Base-by-base conservation (phyloP, 2,888 invertebrate genomes). In the Mayetiola destructor region DNA sequence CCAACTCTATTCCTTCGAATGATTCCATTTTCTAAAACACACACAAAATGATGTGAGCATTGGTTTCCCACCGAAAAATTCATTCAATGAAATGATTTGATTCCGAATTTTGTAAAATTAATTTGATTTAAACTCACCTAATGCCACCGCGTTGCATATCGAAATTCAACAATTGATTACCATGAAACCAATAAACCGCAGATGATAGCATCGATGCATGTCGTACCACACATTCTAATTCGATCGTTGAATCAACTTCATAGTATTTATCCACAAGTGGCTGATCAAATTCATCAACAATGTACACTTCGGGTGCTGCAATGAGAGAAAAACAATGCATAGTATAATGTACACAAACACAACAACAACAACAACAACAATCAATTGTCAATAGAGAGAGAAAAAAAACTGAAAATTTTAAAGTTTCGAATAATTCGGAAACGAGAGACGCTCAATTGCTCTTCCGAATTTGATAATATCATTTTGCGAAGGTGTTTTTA, bases 231-330 rank as follows among this genome's bases (percentile, higher is more conserved):
- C 74, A 74, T 42, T 68, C 67, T 58, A 74, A 66, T 59, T 72
- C 70, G 56, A 74, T 71, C 56, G 72, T 71, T 61, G 70, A 70
- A 57, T 72, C 72, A 18, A 69, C 69, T 61, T 72, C 70, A 64
- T 70, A 70, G 61, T 68, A 67, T 60, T 69, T 69, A 62, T 70
- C 69, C 48, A 64, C 64, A 20, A 74, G 66, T 58, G 66, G 65
- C 30, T 67, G 63, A 14, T 71, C 71, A 40, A 69, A 67, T 56
- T 70, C 69, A 61, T 72, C 73, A 36, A 69, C 65, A 59, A 74
- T 73, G 60, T 67, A 66, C 55, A 73, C 71, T 61, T 72, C 69
- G 10, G 73, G 73, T 35, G 75, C 78, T 78, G 68, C 20, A 67
- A 68, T 60, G 16, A 48, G 23, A 52, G 16, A n/a, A 42, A 23